Evolutionary conservation across 2,113 vertebrate species (phyloP), one percentile per base, ranked within the genome.

Genomic region (Channa argus): DNA sequence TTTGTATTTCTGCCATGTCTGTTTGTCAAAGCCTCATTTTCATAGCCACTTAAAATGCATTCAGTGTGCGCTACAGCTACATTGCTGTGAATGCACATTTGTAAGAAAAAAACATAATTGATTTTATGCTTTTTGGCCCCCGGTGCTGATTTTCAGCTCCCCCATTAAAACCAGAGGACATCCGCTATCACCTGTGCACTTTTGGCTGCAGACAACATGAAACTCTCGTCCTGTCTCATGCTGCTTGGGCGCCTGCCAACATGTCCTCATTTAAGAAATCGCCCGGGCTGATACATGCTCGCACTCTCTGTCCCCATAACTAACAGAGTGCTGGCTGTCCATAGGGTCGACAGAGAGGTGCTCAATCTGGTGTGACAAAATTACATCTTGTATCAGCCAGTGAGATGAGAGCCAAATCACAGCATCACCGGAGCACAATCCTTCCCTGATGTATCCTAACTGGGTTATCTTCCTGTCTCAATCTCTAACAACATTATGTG

Each of bases 191-290:
- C 76, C 70, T 77, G 71, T 1, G 43, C 34, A 9, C 13, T 68
- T 50, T 46, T 59, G 62, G 74, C 72, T 53, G 11, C 12, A 3
- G 84, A 44, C 14, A 24, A 41, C 10, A 6, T 12, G 43, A 41
- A 58, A 63, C 54, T 67, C 72, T 75, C 60, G 39, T 53, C 14
- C 44, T 0, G 45, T 55, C 64, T 77, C 52, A 10, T 7, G 50
- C 64, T 34, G 72, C 68, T 73, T 67, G 78, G 77, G 37, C 74
- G 63, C 67, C 88, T 89, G 88, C 82, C 86, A 84, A 69, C 70
- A 66, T 33, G 71, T 86, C 84, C 84, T 86, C 80, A 63, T 79
- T 91, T 84, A 68, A 77, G 77, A 75, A 86, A 79, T 66, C 58
- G 9, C 47, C 64, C 1, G 3, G 54, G 58, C 65, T 81, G 80